A percentile compares a stretch with the other conserved stretches of the same genome.
These are phyloP conservation scores for Alfaro cultratus DNA, from an alignment of 2,797 vertebrate species.

Conservation along the genomic window DNA sequence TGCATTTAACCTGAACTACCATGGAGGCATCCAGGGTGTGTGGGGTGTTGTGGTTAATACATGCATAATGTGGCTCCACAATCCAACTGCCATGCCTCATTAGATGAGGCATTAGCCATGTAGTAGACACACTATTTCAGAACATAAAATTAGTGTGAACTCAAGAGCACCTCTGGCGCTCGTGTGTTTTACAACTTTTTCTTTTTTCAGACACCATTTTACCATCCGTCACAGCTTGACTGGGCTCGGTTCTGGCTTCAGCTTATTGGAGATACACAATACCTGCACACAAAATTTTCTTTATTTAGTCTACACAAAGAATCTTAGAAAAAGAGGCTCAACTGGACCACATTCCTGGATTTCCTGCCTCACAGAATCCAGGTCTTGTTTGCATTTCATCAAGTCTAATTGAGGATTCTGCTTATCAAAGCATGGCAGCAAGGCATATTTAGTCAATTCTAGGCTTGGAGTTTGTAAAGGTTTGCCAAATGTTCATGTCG, in stretches of 20 bases:
- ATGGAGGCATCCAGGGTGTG: background rate
- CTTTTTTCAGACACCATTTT: background rate
- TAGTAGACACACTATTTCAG: slow-evolving; percentile 13
- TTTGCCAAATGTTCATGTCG: background rate
- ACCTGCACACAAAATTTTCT: slow-evolving; percentile 7
- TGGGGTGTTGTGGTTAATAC: background rate
- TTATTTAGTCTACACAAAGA: slow-evolving; percentile 14
- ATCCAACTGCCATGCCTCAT: slow-evolving; percentile 33
- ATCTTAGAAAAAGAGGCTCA: slow-evolving; percentile 33
- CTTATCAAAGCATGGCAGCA: slow-evolving; percentile 9
- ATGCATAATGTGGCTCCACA: slow-evolving; percentile 49
- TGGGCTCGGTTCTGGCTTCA: background rate
- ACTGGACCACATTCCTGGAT: slow-evolving; percentile 9
- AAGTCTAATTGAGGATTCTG: slow-evolving; percentile 22
- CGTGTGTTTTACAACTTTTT: background rate
- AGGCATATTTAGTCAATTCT: slow-evolving; percentile 17
- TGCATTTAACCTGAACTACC: slow-evolving; percentile 49
- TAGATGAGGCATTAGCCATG: slow-evolving; percentile 32
- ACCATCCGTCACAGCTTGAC: background rate
- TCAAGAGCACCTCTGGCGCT: slow-evolving; percentile 14
- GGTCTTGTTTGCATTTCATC: background rate
- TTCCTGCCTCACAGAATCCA: slow-evolving; percentile 14
- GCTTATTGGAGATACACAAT: background rate
- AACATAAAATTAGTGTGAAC: slow-evolving; percentile 11
- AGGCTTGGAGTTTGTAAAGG: slow-evolving; percentile 2